Conservation (phyloP, 2,888 invertebrate genomes). For the Aleiodes leptofemur region DNA sequence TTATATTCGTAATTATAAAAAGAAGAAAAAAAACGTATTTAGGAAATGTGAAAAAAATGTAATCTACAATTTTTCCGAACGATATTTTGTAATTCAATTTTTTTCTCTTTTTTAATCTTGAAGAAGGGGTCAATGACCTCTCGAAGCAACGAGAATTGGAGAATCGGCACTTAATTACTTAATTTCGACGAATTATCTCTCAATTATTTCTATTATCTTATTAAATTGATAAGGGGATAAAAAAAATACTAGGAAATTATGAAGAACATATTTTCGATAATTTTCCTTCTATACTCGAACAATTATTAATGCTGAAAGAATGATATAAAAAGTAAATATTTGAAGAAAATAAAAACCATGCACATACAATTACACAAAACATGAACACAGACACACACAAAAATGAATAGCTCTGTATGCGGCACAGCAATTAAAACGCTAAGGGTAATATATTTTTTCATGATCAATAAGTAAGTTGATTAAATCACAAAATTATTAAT, state of each 20-base stretch:
- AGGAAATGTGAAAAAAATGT: constrained; percentile 23
- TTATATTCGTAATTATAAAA: constrained; percentile 18
- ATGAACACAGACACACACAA: constrained; percentile 21
- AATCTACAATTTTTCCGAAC: constrained; percentile 8
- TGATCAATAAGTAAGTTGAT: constrained; percentile 5
- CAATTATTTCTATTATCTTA: background rate
- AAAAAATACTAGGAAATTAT: background rate
- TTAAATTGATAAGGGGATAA: background rate
- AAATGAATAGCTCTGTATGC: constrained; percentile 27
- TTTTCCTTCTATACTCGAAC: background rate
- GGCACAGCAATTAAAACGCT: constrained; percentile 30
- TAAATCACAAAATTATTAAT: background rate
- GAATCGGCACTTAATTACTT: background rate
- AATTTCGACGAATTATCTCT: background rate
- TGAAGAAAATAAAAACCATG: background rate
- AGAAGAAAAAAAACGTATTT: constrained; percentile 7
- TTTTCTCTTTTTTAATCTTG: background rate
- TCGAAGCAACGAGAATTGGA: constrained; percentile 25
- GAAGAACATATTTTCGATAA: constrained; percentile 12
- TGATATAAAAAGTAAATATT: background rate
- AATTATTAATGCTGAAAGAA: constrained; percentile 17
- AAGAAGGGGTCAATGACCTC: background rate
- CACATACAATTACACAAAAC: constrained; percentile 26
- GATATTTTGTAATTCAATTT: constrained; percentile 6
- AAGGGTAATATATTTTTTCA: constrained; percentile 31